Conservation (phyloP, 2,113 vertebrate genomes). For the Greenwoodochromis staneri region DNA sequence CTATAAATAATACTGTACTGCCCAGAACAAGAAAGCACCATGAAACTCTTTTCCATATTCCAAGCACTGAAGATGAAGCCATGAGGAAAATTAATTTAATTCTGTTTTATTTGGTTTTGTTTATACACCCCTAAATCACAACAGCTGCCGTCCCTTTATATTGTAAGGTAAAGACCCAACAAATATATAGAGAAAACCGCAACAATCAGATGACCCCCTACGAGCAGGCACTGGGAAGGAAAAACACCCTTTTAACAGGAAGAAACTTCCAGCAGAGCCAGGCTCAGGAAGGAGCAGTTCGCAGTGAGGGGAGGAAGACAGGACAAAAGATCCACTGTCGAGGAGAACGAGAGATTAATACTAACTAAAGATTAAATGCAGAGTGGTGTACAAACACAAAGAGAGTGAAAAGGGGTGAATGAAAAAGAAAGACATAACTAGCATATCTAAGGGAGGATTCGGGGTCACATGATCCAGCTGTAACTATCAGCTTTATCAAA, state of each 20-base stretch:
- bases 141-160: background rate
- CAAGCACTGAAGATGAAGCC: background rate
- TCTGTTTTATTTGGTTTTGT: background rate
- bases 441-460: background rate
- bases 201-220: background rate
- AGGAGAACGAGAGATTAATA: background rate
- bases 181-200: rapidly evolving
- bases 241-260: background rate
- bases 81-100: background rate
- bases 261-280: background rate
- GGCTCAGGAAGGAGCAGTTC: background rate
- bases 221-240: background rate
- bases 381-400: background rate
- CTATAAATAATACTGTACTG: background rate
- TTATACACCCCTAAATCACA: rapidly evolving
- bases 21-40: background rate
- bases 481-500: background rate
- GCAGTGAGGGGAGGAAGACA: background rate
- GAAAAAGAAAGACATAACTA: background rate
- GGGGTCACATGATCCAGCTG: rapidly evolving
- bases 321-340: background rate
- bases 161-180: background rate
- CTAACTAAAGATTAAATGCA: background rate
- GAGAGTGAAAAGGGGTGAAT: background rate
- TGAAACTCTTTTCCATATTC: background rate